A percentile compares a stretch with the other conserved stretches of the same genome.
Conservation (phyloP, 2,888 invertebrate genomes). For the Drosophila lutescens region DNA sequence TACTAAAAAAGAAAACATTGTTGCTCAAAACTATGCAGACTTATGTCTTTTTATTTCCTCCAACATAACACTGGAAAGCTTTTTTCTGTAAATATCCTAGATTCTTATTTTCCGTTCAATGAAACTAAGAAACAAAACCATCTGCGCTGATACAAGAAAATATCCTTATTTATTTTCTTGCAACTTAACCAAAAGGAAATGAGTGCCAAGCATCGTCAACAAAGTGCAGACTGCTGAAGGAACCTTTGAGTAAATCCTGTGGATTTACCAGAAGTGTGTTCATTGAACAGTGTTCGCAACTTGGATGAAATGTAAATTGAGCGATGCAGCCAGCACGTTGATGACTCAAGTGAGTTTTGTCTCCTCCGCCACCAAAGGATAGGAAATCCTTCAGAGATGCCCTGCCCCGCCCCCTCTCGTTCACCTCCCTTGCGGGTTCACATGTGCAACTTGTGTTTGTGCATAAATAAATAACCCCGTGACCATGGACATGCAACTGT, state of each 20-base stretch:
- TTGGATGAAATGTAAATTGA: constrained; percentile 19
- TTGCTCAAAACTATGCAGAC: not conserved
- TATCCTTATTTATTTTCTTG: not conserved
- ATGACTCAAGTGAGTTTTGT: constrained; percentile 10
- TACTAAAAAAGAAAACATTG: too few relatives aligned
- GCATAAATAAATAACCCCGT: constrained; percentile 61
- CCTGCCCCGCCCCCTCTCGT: not conserved
- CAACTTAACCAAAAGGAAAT: constrained; percentile 11
- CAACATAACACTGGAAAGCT: not conserved
- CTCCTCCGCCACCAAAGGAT: not conserved
- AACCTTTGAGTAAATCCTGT: constrained; percentile 11
- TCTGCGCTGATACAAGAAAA: not conserved
- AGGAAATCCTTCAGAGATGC: constrained; percentile 16
- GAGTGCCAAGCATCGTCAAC: not conserved
- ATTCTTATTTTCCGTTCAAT: not conserved
- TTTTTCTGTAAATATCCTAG: not conserved
- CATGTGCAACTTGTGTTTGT: constrained; percentile 54
- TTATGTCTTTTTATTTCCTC: not conserved
- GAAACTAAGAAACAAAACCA: not conserved
- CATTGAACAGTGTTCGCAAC: constrained; percentile 14
- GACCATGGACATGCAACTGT: constrained; percentile 55
- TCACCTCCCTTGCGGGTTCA: constrained; percentile 38
- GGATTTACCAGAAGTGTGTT: constrained; percentile 18
- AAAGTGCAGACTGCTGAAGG: not conserved
- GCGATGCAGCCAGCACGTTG: constrained; percentile 6